These are phyloP conservation scores for Clupea harengus DNA, from an alignment of 2,113 vertebrate genomes.

Conservation along the genomic window DNA sequence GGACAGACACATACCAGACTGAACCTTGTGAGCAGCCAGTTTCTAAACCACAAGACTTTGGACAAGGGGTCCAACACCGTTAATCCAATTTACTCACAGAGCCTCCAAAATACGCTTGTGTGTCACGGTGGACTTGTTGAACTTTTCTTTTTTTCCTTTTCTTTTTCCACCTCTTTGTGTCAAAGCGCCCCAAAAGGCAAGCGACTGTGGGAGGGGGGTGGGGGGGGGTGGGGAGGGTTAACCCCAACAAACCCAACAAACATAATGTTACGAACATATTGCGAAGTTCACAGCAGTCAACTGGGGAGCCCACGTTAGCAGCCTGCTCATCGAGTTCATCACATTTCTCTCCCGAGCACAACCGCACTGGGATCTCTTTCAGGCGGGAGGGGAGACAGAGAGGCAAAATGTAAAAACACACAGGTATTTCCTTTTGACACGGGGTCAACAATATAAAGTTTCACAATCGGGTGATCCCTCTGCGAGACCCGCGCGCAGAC, in stretches of 20 bases:
- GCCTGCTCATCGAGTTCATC: conserved; percentile 1
- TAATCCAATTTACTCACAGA: background rate
- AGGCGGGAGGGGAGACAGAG: conserved; percentile 48
- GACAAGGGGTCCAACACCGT: background rate
- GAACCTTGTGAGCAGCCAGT: background rate
- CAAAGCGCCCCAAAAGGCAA: background rate
- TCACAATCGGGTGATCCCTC: conserved; percentile 54
- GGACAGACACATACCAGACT: background rate
- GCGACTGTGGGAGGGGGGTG: background rate
- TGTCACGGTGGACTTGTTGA: background rate
- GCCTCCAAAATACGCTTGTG: background rate
- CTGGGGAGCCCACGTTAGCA: background rate
- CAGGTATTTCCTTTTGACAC: conserved; percentile 49
- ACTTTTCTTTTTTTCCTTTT: background rate
- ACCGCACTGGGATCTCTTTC: background rate
- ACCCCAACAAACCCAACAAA: too few species aligned
- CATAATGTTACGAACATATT: too few species aligned
- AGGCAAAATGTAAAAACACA: conserved; percentile 54
- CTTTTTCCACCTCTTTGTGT: background rate
- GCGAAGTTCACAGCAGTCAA: too few species aligned
- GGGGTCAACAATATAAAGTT: conserved; percentile 59
- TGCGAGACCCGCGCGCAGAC: conserved; percentile 46
- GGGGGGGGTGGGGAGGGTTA: background rate
- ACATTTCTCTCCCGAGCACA: background rate
- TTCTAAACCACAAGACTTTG: background rate